Base-by-base conservation (phyloP, 2,113 vertebrate species). In the Bubalus kerabau region DNA sequence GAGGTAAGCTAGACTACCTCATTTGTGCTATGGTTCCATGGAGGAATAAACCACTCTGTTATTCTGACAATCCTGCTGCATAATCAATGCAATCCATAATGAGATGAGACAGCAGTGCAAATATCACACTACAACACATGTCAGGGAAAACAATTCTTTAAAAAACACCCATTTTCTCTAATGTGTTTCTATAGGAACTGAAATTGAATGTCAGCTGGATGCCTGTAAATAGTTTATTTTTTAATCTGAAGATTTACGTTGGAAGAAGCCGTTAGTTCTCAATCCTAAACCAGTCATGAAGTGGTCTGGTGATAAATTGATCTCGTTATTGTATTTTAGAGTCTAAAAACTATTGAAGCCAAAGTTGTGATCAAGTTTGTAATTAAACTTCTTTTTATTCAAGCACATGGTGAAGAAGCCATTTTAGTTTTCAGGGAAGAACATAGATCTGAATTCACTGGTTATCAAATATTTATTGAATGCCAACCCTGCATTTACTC, bases 351-450 rank as follows among this genome's bases (percentile, higher is more conserved):
- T 94, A 90, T 14, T 85, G 92, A 64, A 91, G 43, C 28, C 81
- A 94, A 59, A 7, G 89, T 48, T 71, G 26, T 46, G 57, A 81
- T 87, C 92, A 95, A 64, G 15, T 76, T 93, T 80, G 82, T 87
- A 83, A 95, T 54, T 94, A 97, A 98, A 96, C 32, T 50, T 81
- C 48, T 30, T 62, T 98, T 96, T 96, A 95, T 93, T 96, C n/a
- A 95, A 92, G 48, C 48, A 90, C 52, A 43, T 71, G 24, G 30
- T 83, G 15, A 97, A 87, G 95, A 94, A 97, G 57, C 80, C 83
- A 64, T 50, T 91, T 98, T 60, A 60, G 0, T 93, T 90, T 87
- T 90, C 93, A 95, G 23, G 80, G 26, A 81, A 94, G 28, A 96
- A 80, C 36, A 96, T 57, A 94, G 19, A 76, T 48, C 90, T 93